Evolutionary conservation across 2,888 invertebrate species (phyloP), one percentile per base, ranked within the genome.

Genomic region (Pristionchus arcanus): DNA sequence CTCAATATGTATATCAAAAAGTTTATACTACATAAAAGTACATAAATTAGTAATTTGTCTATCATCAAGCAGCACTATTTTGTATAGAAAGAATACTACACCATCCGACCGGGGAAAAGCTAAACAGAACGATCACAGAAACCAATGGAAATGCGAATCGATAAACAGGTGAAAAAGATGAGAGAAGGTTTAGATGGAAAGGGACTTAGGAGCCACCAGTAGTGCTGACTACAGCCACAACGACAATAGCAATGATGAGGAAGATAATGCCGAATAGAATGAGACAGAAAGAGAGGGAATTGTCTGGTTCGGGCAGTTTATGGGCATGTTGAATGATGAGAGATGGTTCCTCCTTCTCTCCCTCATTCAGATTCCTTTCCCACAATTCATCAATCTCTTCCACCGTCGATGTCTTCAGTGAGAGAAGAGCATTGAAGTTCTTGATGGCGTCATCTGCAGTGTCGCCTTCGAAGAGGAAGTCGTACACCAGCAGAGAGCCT

Each of bases 381-480:
- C 89, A 89, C 9, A 81, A 63, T n/a, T 89, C 89, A n/a, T 89
- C 89, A n/a, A 89, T 68, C 49, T 89, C 81, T 53, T 89, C 89
- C 25, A 77, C 88, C 4, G 83, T n/a, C n/a, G 34, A 31, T 3
- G 34, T n/a, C 55, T 88, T 90, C 31, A 93, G 83, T 42, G 92
- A 91, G 89, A 93, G 90, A 89, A 93, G 91, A 28, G 92, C 92
- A 63, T 92, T 91, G 81, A 93, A 92, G 85, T 93, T 93, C 85
- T 92, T 92, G 89, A 92, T 92, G 28, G 92, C 92, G 87, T 93
- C 93, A 77, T 93, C 93, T 15, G 92, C 91, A 28, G 92, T 91
- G 77, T 93, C 93, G 0, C 92, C 92, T 71, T 93, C 93, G 84
- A 93, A 93, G 0, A 93, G 91, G 85, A 91, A 93, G 53, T 93